Evolutionary conservation across 1,140 invertebrate genomes (phyloP).

Genomic region (Schlechtendalia chinensis): DNA sequence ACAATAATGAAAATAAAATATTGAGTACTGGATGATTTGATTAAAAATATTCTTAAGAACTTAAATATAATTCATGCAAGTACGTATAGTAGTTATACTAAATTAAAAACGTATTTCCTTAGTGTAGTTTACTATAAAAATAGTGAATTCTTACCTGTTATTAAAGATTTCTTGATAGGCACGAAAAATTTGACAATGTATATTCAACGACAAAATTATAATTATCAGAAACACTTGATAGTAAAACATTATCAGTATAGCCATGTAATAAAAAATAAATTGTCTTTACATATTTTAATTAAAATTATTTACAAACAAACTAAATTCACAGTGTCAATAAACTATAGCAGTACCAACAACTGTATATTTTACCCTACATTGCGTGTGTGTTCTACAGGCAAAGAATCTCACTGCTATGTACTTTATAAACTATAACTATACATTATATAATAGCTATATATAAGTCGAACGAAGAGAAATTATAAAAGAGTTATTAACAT

Average conservation of each 20-base stretch:
- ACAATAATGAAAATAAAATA: conserved; percentile 1
- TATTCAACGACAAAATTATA: not conserved
- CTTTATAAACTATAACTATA: no score
- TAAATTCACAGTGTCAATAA: no score
- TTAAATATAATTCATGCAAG: not conserved
- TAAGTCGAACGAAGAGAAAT: no score
- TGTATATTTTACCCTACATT: no score
- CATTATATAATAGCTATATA: no score
- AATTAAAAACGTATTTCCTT: conserved; percentile 1
- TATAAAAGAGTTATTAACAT: no score
- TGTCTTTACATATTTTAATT: no score
- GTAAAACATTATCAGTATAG: not conserved
- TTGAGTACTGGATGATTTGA: not conserved
- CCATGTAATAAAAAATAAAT: no score
- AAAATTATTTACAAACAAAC: no score
- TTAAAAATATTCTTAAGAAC: conserved; percentile 1
- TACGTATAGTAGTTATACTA: not conserved
- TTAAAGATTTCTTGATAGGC: not conserved
- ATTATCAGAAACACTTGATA: not conserved
- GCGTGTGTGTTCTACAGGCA: no score
- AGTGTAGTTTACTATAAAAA: conserved; percentile 11
- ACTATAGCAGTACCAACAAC: no score
- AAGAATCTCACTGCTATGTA: no score
- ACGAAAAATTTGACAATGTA: not conserved
- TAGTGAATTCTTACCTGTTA: not conserved